Base-by-base conservation (phyloP, 2,797 vertebrate genomes). In the Hoplostethus atlanticus region DNA sequence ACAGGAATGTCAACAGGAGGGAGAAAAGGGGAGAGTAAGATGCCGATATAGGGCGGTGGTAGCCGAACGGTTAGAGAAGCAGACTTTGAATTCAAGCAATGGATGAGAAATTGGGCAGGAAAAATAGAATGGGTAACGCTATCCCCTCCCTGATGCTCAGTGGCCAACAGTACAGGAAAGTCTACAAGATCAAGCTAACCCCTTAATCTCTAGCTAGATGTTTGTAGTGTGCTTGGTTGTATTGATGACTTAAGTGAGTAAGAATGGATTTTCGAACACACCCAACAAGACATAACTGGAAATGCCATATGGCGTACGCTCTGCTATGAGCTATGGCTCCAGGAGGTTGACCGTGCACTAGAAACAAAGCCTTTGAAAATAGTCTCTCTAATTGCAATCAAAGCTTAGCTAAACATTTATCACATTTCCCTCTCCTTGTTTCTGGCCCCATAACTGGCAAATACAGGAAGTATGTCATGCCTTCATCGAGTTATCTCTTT, bases 1-100 rank as follows among this genome's bases (percentile, higher is more conserved):
- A 47, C 3, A 90, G 21, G 79, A 77, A 47, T 25, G 8, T 10
- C 7, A 46, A 67, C 31, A 51, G 52, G 21, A 38, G 8, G 6
- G 51, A 47, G 47, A 21, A 30, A 21, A 21, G 21, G 21, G 21
- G 21, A 36, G 9, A 51, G 36, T 3, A 17, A 25, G 40, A 55
- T 31, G 5, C 2, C 31, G 28, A 47, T 13, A 44, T 44, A 4
- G 42, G 42, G 42, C 3, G 34, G 34, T 34, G 34, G 34, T 34
- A 21, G 21, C 21, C 34, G 6, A 34, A 34, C 9, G 8, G 10
- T 40, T 8, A 11, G 7, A 40, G 38, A 1, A 11, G 38, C 38
- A 7, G 38, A 36, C 11, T 10, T 47, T 62, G 44, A 13, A 44
- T 44, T 4, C 4, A 34, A 34, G 34, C 6, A 34, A 34, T 34